Conservation (phyloP, 2,797 vertebrate genomes). For the Periophthalmus magnuspinnatus region DNA sequence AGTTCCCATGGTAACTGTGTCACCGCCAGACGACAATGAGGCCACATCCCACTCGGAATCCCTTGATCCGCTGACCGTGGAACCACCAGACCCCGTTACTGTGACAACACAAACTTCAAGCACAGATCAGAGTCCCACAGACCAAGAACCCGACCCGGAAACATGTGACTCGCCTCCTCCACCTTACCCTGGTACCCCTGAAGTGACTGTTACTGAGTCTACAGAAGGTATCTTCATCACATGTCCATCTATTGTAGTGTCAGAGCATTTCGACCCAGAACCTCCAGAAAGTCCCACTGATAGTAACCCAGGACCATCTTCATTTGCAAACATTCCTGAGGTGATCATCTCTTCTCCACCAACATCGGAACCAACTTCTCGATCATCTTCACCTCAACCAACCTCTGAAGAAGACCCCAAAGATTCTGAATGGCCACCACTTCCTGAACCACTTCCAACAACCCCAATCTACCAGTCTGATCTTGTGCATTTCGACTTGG, state of each 20-base stretch:
- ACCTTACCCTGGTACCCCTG: constrained; percentile 30
- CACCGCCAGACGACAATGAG: constrained; percentile 68
- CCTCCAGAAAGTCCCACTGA: constrained; percentile 52
- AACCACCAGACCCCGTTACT: constrained; percentile 38
- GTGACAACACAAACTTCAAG: constrained; percentile 48
- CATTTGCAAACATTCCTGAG: constrained; percentile 49
- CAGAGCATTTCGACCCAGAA: constrained; percentile 60
- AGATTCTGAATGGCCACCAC: constrained; percentile 75
- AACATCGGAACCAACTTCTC: constrained; percentile 27
- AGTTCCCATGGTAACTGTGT: constrained; percentile 67
- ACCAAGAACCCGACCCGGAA: constrained; percentile 50
- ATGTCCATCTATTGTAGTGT: constrained; percentile 68
- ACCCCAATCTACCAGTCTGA: constrained; percentile 67
- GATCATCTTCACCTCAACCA: constrained; percentile 30
- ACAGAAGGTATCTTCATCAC: constrained; percentile 29
- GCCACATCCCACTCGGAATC: constrained; percentile 54
- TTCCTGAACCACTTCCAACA: constrained; percentile 74
- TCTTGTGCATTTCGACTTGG: constrained; percentile 76
- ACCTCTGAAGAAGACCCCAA: constrained; percentile 51
- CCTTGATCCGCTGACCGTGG: constrained; percentile 33
- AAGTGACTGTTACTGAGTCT: constrained; percentile 24
- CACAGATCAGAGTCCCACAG: constrained; percentile 34
- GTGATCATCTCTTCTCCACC: constrained; percentile 34
- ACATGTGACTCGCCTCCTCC: constrained; percentile 35
- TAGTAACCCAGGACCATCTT: constrained; percentile 44